phyloP scores from a whole-genome alignment of 2,797 vertebrate species.

The Varecia variegata region DNA sequence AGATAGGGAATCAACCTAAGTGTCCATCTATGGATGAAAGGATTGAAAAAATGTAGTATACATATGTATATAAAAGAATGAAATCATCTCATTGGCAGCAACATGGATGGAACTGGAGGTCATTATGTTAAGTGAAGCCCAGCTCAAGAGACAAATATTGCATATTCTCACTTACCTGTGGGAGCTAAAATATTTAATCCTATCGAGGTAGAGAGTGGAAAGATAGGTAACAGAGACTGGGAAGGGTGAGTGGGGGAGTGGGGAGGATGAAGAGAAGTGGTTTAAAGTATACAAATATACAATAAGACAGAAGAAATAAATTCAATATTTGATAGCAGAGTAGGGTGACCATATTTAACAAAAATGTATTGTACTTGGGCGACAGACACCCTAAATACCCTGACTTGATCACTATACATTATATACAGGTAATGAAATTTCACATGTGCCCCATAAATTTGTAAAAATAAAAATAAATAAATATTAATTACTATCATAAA shows the following conservation, averaged over 20 bases:
- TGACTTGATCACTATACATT: neutral
- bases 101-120: neutral
- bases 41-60: neutral
- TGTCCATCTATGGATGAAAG: neutral
- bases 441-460: neutral
- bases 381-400: neutral
- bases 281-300: neutral
- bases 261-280: neutral
- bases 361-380: neutral
- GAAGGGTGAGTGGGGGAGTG: neutral
- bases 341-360: neutral
- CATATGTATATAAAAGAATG: neutral
- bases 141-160: neutral
- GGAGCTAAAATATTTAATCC: neutral
- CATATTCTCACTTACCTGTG: neutral
- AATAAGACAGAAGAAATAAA: neutral
- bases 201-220: neutral
- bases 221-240: neutral
- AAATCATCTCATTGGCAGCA: neutral
- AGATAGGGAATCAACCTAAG: neutral
- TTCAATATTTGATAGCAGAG: neutral
- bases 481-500: neutral
- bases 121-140: neutral
- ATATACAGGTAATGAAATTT: neutral
- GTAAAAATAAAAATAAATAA: neutral